phyloP scores from a whole-genome alignment of 2,888 invertebrate genomes.

The Drosophila mulleri region DNA sequence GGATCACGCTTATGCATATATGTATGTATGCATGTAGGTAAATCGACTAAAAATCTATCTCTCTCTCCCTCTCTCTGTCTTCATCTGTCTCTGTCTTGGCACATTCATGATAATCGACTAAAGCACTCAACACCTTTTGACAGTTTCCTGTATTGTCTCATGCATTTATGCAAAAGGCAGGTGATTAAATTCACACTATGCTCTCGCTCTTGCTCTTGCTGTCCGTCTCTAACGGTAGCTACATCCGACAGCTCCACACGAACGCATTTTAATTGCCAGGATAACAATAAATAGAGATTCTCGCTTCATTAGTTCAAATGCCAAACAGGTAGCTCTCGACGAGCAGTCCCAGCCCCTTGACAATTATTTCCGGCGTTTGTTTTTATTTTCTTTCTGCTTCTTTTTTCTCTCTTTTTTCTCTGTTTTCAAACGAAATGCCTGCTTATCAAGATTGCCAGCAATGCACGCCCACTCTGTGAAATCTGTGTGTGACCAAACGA shows the following conservation, averaged over 20 bases:
- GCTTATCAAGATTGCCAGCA: constrained; percentile 69
- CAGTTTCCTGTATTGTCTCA: constrained; percentile 62
- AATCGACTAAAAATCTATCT: not conserved
- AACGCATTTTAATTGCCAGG: constrained; percentile 61
- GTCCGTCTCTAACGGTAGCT: constrained; percentile 68
- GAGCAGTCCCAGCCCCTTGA: constrained; percentile 50
- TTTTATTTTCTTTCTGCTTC: not conserved
- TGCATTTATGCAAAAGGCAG: constrained; percentile 55
- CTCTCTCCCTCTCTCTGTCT: not conserved
- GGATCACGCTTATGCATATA: constrained; percentile 27
- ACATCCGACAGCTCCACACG: constrained; percentile 59
- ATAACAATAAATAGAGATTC: constrained; percentile 28
- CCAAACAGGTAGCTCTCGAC: constrained; percentile 68
- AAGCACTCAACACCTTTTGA: constrained; percentile 68
- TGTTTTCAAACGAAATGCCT: constrained; percentile 47
- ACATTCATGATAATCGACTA: constrained; percentile 39
- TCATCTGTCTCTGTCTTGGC: not conserved
- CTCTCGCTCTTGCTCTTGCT: not conserved
- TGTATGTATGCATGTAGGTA: constrained; percentile 27
- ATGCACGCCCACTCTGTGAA: constrained; percentile 62
- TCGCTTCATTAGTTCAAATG: constrained; percentile 60
- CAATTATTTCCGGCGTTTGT: constrained; percentile 76
- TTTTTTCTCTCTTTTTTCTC: not conserved
- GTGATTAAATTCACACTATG: constrained; percentile 75
- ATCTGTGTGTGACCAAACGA: constrained; percentile 55